Evolutionary conservation across 2,888 invertebrate species (phyloP).

Genomic region (Glaucopsyche alexis): DNA sequence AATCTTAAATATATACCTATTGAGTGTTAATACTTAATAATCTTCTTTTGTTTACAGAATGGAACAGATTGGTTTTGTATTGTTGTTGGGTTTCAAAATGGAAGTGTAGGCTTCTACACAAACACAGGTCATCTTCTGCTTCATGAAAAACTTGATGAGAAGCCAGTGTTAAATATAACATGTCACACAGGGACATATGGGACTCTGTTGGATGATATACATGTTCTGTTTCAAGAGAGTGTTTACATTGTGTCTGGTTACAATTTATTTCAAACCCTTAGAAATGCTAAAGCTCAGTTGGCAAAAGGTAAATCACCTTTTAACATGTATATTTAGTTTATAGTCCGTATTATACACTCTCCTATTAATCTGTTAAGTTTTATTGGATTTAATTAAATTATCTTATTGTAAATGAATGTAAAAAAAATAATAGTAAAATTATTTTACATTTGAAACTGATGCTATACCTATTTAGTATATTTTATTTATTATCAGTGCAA

Average conservation of each 20-base stretch:
- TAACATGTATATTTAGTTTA: background rate
- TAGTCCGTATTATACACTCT: no score
- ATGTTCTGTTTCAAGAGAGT: slow-evolving; percentile 85
- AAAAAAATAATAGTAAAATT: no score
- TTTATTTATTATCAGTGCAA: slow-evolving; percentile 72
- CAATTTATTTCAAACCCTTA: slow-evolving; percentile 88
- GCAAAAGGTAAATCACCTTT: slow-evolving; percentile 82
- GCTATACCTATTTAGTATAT: slow-evolving; percentile 39
- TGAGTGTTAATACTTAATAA: background rate
- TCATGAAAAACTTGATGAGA: slow-evolving; percentile 91
- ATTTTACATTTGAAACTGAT: background rate
- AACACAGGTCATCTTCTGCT: slow-evolving; percentile 91
- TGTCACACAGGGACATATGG: slow-evolving; percentile 83
- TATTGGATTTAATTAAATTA: background rate
- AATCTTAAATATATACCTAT: no score
- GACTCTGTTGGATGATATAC: slow-evolving; percentile 83
- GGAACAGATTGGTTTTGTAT: slow-evolving; percentile 97
- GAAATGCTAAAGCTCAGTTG: slow-evolving; percentile 88
- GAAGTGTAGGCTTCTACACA: slow-evolving; percentile 92
- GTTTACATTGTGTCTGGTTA: slow-evolving; percentile 88
- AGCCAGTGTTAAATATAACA: slow-evolving; percentile 87
- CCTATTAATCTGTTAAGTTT: background rate
- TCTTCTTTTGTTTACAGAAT: slow-evolving; percentile 62
- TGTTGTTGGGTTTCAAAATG: slow-evolving; percentile 91
- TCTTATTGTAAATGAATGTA: no score